Base-by-base conservation (phyloP, 2,797 vertebrate species). In the Peromyscus attwateri region DNA sequence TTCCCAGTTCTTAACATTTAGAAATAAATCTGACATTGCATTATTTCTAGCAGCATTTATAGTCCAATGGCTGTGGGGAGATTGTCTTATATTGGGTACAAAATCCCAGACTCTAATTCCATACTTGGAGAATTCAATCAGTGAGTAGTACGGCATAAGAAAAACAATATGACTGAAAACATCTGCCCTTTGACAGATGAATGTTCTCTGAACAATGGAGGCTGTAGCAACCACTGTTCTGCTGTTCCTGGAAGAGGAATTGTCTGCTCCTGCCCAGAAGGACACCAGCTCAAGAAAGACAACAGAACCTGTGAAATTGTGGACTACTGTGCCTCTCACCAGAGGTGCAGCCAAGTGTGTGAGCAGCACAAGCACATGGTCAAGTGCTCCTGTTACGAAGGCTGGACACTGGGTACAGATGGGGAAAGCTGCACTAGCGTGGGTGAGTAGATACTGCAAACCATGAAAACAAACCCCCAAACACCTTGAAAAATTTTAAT, bases 371-470 rank as follows among this genome's bases (percentile, higher is more conserved):
- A 99, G 98, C 99, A 99, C 97, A 99, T 98, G 0, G 99, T 99
- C 96, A 99, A 99, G 97, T 99, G 99, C 92, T 99, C 99, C 0
- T 99, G 99, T 97, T 99, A 99, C 0, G 99, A 99, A 8, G 99
- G 99, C 76, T 99, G 99, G 99, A 99, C 98, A 49, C 99, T 99
- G 27, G 99, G 99, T 94, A 97, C 98, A 17, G 99, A 99, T 46
- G 99, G 99, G 89, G 99, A 99, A 98, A 99, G 98, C 97, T 99
- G 99, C 95, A 97, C 99, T 97, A 99, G 99, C 97, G 98, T 99
- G 77, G 99, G 99, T 99, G 99, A 98, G 98, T 0, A 91, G 60
- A 80, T 25, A 8, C 40, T 17, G 40, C 3, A 70, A 12, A 64
- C 43, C 3, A 82, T 85, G 4, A 57, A 31, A 21, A 17, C 76